phyloP scores from a whole-genome alignment of 2,797 vertebrate species.

The Trachurus trachurus region DNA sequence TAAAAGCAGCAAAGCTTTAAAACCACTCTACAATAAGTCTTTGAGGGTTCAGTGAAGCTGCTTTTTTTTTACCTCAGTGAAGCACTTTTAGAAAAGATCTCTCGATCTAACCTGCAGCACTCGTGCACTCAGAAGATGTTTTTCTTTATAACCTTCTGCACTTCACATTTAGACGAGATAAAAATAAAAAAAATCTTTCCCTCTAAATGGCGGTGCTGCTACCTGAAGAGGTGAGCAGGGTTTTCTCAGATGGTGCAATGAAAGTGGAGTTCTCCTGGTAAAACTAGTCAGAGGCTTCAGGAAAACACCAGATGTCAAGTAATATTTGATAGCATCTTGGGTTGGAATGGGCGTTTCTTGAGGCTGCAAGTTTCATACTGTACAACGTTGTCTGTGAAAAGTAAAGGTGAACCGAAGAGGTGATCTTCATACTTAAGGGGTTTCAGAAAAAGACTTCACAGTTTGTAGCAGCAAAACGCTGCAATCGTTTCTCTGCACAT shows the following conservation, averaged over 20 bases:
- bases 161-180: constrained; percentile 2
- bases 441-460: neutral
- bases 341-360: neutral
- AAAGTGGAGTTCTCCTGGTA: constrained; percentile 2
- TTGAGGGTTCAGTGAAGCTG: neutral
- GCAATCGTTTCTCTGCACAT: neutral
- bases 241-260: neutral
- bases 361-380: neutral
- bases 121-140: accelerated
- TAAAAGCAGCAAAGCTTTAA: neutral
- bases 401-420: neutral
- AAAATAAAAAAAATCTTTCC: constrained; percentile 13
- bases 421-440: neutral
- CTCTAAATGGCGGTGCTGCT: neutral
- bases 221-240: neutral
- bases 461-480: neutral
- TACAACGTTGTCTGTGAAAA: neutral
- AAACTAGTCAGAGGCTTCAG: neutral
- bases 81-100: neutral
- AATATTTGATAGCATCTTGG: constrained; percentile 11
- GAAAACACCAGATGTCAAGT: neutral
- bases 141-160: constrained; percentile 20
- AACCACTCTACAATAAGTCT: neutral
- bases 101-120: constrained; percentile 4
- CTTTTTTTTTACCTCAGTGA: no score